Evolutionary conservation across 2,888 invertebrate species (phyloP), one percentile per base, ranked within the genome.

Genomic region (Cheilosia scutellata): DNA sequence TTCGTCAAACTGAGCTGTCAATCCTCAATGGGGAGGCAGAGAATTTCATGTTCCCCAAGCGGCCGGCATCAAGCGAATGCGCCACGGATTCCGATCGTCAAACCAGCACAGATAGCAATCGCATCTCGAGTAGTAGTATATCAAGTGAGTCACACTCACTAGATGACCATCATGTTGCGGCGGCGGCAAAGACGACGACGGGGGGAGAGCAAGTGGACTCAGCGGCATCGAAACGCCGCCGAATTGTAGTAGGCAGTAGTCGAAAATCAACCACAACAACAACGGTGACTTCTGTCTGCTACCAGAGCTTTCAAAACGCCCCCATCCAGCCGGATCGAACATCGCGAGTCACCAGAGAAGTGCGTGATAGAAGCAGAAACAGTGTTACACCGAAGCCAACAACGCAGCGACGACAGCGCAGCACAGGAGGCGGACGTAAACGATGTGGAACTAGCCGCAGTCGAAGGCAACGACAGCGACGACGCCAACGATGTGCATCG

Each of bases 11-110:
- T 0, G 96, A 97, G 91, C 90, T 97, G 63, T 95, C 95, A 0
- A 94, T 95, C 63, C 92, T 97, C 60, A 97, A 96, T 89, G 96
- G 96, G 88, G 97, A 97, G 91, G 97, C 97, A 0, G 97, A 97
- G 89, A 97, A 96, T 88, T 97, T 97, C 90, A 95, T 97, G 95
- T 97, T 97, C 90, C 96, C 96, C 0, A 95, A 94, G n/a, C 88
- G 89, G 0, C 89, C 89, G 9, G 89, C 89, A 47, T 91, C 91
- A 11, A 92, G 91, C 63, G 92, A 92, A n/a, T 72, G 90, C 37
- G 88, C 89, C 9, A 95, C 95, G 0, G 94, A 94, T 87, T 90
- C 91, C 16, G 93, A 94, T 55, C 93, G 93, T 4, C 93, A 93
- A 6, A 93, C 93, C 53, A 93, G 93, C 53, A 94, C 92, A 0